Evolutionary conservation across 2,888 invertebrate species (phyloP).

Genomic region (Lithophane socia): DNA sequence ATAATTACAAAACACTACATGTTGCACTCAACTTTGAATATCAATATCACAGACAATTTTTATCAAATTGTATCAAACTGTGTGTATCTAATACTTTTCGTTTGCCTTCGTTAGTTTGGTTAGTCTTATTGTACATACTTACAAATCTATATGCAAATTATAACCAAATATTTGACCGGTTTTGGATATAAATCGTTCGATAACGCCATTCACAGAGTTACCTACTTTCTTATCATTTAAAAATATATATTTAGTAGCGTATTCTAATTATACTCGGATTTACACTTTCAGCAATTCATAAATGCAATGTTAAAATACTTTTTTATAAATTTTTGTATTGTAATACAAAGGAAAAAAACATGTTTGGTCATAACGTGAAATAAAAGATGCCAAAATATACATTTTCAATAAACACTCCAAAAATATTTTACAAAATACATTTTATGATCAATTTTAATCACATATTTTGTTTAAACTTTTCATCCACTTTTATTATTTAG

Average conservation of each 20-base stretch:
- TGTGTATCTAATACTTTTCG: constrained; percentile 65
- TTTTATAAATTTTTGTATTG: neutral
- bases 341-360: neutral
- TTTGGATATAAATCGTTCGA: constrained; percentile 28
- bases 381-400: constrained; percentile 20
- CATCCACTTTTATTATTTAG: neutral
- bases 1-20: constrained; percentile 64
- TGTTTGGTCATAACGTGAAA: neutral
- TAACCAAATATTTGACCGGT: constrained; percentile 12
- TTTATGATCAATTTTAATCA: constrained; percentile 23
- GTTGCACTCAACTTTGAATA: constrained; percentile 77
- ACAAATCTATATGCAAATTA: constrained; percentile 11
- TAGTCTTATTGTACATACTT: constrained; percentile 32
- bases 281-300: constrained; percentile 26
- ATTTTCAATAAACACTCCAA: constrained; percentile 13
- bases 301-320: constrained; percentile 42
- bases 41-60: constrained; percentile 85
- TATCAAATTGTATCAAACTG: constrained; percentile 68
- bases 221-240: neutral
- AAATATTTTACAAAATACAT: constrained; percentile 41
- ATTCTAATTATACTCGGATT: neutral
- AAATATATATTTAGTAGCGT: constrained; percentile 10
- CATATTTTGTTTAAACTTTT: neutral
- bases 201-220: constrained; percentile 7
- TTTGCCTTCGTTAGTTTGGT: constrained; percentile 52